Conservation (phyloP, 2,797 vertebrate genomes). For the Danio choprae region DNA sequence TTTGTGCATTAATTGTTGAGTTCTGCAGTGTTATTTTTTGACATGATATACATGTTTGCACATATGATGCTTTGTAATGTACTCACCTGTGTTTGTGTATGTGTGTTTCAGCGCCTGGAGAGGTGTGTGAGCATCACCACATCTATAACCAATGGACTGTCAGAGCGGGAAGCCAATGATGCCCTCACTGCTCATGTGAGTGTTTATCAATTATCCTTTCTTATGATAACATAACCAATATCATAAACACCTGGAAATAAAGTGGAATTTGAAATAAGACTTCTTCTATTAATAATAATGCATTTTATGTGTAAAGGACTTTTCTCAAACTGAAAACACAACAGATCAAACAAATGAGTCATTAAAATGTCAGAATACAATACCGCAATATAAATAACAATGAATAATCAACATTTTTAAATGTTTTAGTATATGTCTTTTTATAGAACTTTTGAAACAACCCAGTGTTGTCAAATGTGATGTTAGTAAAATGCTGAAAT, state of each 20-base stretch:
- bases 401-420: no score
- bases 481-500: neutral
- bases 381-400: no score
- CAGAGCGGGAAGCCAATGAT: slow-evolving; percentile 93
- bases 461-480: no score
- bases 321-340: no score
- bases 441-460: no score
- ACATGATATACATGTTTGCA: neutral
- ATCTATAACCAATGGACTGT: slow-evolving; percentile 85
- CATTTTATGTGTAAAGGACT: no score
- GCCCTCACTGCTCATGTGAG: slow-evolving; percentile 93
- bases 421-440: no score
- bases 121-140: slow-evolving; percentile 87
- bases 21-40: neutral
- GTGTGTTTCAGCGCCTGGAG: slow-evolving; percentile 83
- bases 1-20: neutral
- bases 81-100: slow-evolving; percentile 25
- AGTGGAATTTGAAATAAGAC: neutral
- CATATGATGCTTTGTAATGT: neutral
- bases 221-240: neutral
- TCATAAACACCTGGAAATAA: neutral
- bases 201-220: neutral
- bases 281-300: no score
- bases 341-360: no score
- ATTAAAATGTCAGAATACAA: no score